Percentiles rank a stretch among this genome's conserved stretches.
Conservation (phyloP, 1,140 invertebrate genomes). For the Helicoverpa armigera region DNA sequence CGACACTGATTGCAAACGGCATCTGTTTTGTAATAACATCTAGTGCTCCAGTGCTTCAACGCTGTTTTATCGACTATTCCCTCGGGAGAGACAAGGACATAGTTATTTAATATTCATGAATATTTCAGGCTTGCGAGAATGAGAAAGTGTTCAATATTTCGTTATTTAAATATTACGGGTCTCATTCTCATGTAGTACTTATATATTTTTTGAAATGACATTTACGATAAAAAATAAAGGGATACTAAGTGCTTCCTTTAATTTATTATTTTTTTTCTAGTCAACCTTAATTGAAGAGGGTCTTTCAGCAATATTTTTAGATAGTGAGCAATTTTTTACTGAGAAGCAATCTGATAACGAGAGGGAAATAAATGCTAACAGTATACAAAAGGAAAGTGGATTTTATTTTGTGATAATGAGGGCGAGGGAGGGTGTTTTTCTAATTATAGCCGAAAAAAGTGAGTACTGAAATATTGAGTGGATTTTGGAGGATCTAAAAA, state of each 20-base stretch:
- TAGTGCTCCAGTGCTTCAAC: neutral
- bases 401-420: conserved; percentile 25
- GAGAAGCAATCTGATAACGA: conserved; percentile 21
- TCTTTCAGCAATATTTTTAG: neutral
- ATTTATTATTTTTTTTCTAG: neutral
- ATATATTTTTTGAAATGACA: too few relatives aligned
- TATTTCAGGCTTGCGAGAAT: neutral
- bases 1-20: neutral
- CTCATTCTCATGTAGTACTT: neutral
- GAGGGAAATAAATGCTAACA: conserved; percentile 15
- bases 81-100: neutral
- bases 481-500: neutral
- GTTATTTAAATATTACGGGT: neutral
- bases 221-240: neutral
- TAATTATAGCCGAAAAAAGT: conserved; percentile 14
- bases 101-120: neutral
- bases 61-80: neutral
- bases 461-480: neutral
- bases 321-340: conserved; percentile 2
- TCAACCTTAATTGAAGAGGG: conserved; percentile 2
- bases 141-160: neutral
- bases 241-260: neutral
- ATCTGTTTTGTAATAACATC: neutral
- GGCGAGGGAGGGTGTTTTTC: neutral
- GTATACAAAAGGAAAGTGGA: conserved; percentile 16